Base-by-base conservation (phyloP, 2,113 vertebrate species). In the Ophiodon elongatus region DNA sequence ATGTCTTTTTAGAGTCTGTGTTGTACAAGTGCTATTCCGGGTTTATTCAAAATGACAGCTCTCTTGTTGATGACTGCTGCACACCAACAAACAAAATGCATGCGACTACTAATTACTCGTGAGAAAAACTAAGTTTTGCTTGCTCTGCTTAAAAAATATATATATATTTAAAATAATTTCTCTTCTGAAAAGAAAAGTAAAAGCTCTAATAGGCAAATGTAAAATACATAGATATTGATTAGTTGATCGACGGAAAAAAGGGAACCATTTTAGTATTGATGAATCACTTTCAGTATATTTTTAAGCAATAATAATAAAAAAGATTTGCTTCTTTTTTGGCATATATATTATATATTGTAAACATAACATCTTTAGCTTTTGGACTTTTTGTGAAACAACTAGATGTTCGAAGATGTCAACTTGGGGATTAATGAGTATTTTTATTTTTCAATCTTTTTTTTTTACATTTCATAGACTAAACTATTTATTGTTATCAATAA, bases 1-100 rank as follows among this genome's bases (percentile, higher is more conserved):
- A 89, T 85, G 77, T 80, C 87, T 67, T 65, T 63, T 76, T 37
- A 63, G 21, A 66, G 39, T 60, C 43, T 69, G 35, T 13, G 23
- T 65, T 67, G 37, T 59, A 27, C 19, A 8, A 50, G 47, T 59
- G 31, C 62, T 72, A 15, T 17, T 62, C 25, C 43, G 19, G 56
- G 63, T 79, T 77, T 83, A 57, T 85, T 78, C 35, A 78, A 31
- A 76, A 31, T 52, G 68, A 57, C 45, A 50, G 27, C 52, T 63
- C 33, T n/a, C 45, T 73, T 13, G 21, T 60, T 73, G 35, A 57
- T 9, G 54, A 47, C 69, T 43, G 3, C 67, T 60, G 19, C 56
- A 45, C 35, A 37, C 27, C 41, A 21, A 52, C 66, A 72, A 62
- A 41, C 69, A 35, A 21, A 47, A 17, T 35, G 25, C 11, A 39